Conservation (phyloP, 2,113 vertebrate species). For the Taurulus bubalis region DNA sequence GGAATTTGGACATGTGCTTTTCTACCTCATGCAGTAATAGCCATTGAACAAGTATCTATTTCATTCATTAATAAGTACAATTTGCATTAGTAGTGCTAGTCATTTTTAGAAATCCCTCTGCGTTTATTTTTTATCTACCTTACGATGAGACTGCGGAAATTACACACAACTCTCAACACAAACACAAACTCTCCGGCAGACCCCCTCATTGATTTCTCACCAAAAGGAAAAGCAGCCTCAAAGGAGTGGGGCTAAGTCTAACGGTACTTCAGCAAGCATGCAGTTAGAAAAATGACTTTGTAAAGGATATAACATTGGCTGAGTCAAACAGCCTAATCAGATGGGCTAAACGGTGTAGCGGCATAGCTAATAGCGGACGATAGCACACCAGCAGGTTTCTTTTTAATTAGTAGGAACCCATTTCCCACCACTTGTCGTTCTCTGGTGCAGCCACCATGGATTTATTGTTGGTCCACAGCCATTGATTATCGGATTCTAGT, state of each 20-base stretch:
- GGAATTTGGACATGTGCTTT: conserved; percentile 13
- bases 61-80: background rate
- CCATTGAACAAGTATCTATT: background rate
- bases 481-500: conserved; percentile 83
- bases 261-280: conserved; percentile 16
- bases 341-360: conserved; percentile 67
- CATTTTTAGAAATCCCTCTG: background rate
- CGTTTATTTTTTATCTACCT: background rate
- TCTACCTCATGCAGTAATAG: background rate
- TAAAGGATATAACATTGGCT: conserved; percentile 31
- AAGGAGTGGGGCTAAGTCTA: conserved; percentile 16
- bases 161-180: no score
- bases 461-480: conserved; percentile 75
- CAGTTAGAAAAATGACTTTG: conserved; percentile 18
- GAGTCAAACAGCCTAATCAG: conserved; percentile 66
- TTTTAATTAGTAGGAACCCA: conserved; percentile 70
- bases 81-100: background rate
- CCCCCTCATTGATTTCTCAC: background rate
- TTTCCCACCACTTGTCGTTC: conserved; percentile 53
- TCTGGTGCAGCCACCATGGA: conserved; percentile 58
- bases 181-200: conserved; percentile 12
- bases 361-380: conserved; percentile 72
- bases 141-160: background rate
- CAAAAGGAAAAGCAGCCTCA: conserved; percentile 12
- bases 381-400: conserved; percentile 60